Evolutionary conservation across 2,888 invertebrate species (phyloP).

Genomic region (Pomacea canaliculata): DNA sequence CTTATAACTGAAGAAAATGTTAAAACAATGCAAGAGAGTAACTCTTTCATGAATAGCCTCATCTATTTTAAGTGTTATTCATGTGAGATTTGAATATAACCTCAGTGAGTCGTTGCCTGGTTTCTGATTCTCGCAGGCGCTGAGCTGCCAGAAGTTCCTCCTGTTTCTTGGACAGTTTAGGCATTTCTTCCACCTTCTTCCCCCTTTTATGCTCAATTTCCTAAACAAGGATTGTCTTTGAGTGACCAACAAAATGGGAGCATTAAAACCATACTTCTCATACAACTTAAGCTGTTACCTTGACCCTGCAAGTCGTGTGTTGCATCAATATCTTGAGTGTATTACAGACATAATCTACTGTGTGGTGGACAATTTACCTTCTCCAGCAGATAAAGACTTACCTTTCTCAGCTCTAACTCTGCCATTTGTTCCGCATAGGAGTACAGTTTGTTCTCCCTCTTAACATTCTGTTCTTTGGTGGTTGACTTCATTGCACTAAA

Average conservation of each 20-base stretch:
- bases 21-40: too few species aligned
- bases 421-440: slow-evolving; percentile 97
- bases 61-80: too few species aligned
- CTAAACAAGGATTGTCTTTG: slow-evolving; percentile 4
- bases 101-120: slow-evolving; percentile 78
- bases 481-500: slow-evolving; percentile 55
- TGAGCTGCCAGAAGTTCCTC: slow-evolving; percentile 90
- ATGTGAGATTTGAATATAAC: slow-evolving; percentile 64
- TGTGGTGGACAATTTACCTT: too few species aligned
- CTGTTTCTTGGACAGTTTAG: slow-evolving; percentile 84
- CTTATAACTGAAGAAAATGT: too few species aligned
- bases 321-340: too few species aligned
- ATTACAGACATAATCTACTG: too few species aligned
- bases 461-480: slow-evolving; percentile 77
- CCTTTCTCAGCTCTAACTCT: slow-evolving; percentile 88
- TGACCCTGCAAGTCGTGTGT: too few species aligned
- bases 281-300: too few species aligned
- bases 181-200: slow-evolving; percentile 53
- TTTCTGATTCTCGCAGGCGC: slow-evolving; percentile 84
- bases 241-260: too few species aligned
- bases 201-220: slow-evolving; percentile 80
- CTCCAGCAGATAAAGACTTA: slow-evolving; percentile 26
- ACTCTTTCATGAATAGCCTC: too few species aligned
- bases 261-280: too few species aligned
- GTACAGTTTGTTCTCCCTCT: slow-evolving; percentile 95